phyloP scores from a whole-genome alignment of 2,797 vertebrate genomes.

The Xenopus petersii region DNA sequence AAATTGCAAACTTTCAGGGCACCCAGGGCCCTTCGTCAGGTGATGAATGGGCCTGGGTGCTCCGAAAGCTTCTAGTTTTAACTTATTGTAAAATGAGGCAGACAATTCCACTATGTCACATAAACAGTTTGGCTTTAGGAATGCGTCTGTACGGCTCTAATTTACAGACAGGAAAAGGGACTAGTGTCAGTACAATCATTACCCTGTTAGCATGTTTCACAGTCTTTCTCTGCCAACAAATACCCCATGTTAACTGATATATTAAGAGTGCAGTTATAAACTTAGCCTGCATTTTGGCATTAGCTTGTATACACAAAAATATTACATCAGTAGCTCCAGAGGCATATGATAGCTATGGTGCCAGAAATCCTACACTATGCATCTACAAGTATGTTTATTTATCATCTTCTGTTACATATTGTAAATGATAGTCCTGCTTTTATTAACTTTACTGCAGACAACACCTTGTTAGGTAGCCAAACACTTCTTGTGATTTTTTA shows the following conservation, averaged over 20 bases:
- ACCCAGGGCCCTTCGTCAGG: too few species aligned
- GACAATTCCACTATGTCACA: not conserved
- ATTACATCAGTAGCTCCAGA: constrained; percentile 64
- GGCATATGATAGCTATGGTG: constrained; percentile 65
- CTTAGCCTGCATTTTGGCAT: constrained; percentile 59
- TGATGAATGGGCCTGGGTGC: too few species aligned
- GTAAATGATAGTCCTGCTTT: constrained; percentile 13
- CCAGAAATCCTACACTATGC: constrained; percentile 72
- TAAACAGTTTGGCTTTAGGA: too few species aligned
- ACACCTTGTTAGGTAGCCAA: not conserved
- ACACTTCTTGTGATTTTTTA: too few species aligned
- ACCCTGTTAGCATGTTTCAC: constrained; percentile 35
- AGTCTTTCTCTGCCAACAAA: constrained; percentile 16
- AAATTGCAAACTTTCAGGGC: too few species aligned
- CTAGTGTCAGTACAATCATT: constrained; percentile 20
- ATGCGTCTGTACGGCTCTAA: too few species aligned
- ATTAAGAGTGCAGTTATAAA: constrained; percentile 39
- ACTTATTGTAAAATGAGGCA: not conserved
- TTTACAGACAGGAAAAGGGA: too few species aligned
- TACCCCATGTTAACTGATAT: constrained; percentile 30
- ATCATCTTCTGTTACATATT: constrained; percentile 49
- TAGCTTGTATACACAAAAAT: constrained; percentile 66
- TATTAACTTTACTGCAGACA: constrained; percentile 5
- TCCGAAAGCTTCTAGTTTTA: too few species aligned
- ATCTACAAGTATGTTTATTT: constrained; percentile 64